Evolutionary conservation across 2,113 vertebrate species (phyloP), one percentile per base, ranked within the genome.

Genomic region (Ammodytes marinus): DNA sequence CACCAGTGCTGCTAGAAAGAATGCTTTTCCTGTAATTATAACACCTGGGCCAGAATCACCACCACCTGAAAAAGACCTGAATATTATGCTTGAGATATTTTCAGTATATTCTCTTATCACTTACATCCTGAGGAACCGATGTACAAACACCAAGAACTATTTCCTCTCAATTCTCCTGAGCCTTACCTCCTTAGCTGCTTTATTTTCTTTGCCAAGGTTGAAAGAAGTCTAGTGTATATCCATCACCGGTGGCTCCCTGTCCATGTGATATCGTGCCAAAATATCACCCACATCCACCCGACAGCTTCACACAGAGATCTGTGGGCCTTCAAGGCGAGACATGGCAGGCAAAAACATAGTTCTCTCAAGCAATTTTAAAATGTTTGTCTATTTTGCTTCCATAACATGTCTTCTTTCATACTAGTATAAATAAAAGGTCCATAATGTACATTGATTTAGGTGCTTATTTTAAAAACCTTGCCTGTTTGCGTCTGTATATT

Each of bases 151-250:
- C 49, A 42, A 50, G 67, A 19, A 39, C 60, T 8, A 10, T 53
- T 37, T 54, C 60, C 12, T 6, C 27, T 66, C 50, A 19, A 37
- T 39, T 57, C 52, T 17, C 35, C 8, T 57, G 52, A n/a, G 52
- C 57, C 17, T 19, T 47, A 15, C 43, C 13, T 27, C 12, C 53
- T 76, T 35, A 40, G 14, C 2, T 4, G 59, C 42, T 15, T 52
- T 88, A 70, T 84, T 92, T 85, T 81, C 45, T 61, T 81, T 86
- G 69, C 83, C 74, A 61, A 27, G 19, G 10, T 55, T 63, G 73
- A 80, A 53, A 74, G 9, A 57, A 40, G 80, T 74, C 59, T 8
- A 74, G 64, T 37, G 43, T 42, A 39, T 69, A 39, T 69, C 59
- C 66, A 59, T 50, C 58, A 75, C 49, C 40, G 39, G 37, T 66